Conservation (phyloP, 2,797 vertebrate genomes). For the Lacerta bilineata region DNA sequence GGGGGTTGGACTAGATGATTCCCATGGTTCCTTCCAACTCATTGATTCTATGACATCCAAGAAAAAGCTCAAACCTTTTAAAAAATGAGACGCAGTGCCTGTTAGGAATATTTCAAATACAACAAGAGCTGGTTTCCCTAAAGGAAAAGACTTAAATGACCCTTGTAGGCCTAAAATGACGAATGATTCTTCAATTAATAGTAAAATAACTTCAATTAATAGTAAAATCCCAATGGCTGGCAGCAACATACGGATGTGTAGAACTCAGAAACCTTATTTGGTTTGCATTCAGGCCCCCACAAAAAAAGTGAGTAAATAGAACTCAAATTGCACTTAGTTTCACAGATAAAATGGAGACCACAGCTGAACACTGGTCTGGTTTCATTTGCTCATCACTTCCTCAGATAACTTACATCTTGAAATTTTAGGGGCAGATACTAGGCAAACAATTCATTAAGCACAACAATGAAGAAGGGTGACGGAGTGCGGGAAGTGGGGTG, state of each 20-base stretch:
- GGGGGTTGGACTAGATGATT: no score
- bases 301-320: neutral
- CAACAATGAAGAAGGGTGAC: neutral
- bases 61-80: neutral
- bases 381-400: conserved; percentile 30
- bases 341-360: conserved; percentile 12
- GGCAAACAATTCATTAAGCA: neutral
- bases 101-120: neutral
- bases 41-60: neutral
- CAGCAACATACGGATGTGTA: neutral
- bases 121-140: neutral
- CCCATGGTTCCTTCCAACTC: no score
- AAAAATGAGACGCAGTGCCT: neutral
- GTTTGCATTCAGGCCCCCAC: neutral
- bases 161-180: neutral
- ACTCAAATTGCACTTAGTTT: neutral
- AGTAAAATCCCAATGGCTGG: neutral
- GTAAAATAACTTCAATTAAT: neutral
- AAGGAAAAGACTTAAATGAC: neutral
- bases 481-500: neutral
- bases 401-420: neutral
- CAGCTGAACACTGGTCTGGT: neutral
- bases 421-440: conserved; percentile 9
- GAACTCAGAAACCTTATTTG: neutral
- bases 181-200: neutral